A percentile compares a stretch with the other conserved stretches of the same genome.
These are phyloP conservation scores for Procambarus virginalis DNA, from an alignment of 1,140 invertebrate species.

Conservation along the genomic window DNA sequence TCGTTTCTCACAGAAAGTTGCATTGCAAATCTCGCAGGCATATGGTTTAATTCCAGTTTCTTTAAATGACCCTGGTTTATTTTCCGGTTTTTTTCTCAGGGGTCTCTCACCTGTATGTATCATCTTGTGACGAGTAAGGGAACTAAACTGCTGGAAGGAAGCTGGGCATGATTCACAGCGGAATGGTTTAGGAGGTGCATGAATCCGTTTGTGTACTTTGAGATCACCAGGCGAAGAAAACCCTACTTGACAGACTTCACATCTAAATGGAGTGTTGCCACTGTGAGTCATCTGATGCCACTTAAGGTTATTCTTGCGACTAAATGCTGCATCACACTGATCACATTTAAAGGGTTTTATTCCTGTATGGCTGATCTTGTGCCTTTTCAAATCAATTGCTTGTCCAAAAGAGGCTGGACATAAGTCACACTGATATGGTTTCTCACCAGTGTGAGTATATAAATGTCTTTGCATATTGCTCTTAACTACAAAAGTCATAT, in stretches of 20 bases:
- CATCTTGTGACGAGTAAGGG: conserved; percentile 67
- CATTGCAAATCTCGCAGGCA: conserved; percentile 63
- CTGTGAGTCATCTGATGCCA: conserved; percentile 69
- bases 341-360: conserved; percentile 70
- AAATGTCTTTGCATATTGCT: conserved; percentile 71
- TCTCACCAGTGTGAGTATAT: conserved; percentile 71
- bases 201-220: conserved; percentile 75
- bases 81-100: conserved; percentile 43
- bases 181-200: conserved; percentile 76
- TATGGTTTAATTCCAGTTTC: conserved; percentile 62
- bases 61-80: conserved; percentile 47
- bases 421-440: conserved; percentile 75
- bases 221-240: conserved; percentile 73
- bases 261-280: conserved; percentile 66
- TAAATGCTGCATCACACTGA: conserved; percentile 68
- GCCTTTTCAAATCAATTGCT: conserved; percentile 69
- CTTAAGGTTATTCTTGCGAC: conserved; percentile 69
- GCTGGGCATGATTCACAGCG: conserved; percentile 76
- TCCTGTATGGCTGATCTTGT: conserved; percentile 70
- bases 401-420: conserved; percentile 77
- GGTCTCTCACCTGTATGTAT: conserved; percentile 70
- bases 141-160: conserved; percentile 65
- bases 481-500: conserved; percentile 71
- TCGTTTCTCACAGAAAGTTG: conserved; percentile 69
- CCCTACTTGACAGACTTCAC: conserved; percentile 67